phyloP scores from a whole-genome alignment of 2,113 vertebrate species.

The Azemiops feae region DNA sequence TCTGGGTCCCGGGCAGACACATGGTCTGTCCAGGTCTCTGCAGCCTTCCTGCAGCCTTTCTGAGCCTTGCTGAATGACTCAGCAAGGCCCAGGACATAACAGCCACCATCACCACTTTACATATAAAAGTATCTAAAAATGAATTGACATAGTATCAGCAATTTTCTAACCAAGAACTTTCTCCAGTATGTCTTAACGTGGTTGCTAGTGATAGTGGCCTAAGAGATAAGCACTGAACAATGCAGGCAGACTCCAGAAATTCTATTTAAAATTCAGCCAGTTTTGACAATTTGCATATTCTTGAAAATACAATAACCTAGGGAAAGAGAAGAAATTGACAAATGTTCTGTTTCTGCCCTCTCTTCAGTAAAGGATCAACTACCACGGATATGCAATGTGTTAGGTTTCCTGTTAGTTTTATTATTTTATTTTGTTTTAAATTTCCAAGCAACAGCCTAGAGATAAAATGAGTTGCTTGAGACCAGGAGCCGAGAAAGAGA shows the following conservation, averaged over 20 bases:
- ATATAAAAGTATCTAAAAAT: neutral
- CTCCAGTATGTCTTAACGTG: neutral
- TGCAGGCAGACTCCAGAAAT: neutral
- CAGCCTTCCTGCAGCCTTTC: no score
- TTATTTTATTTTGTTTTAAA: neutral
- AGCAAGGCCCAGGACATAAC: no score
- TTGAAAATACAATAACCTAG: neutral
- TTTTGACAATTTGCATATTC: neutral
- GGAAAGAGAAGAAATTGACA: neutral
- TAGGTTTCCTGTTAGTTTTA: neutral
- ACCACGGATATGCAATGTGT: neutral
- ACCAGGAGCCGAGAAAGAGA: neutral
- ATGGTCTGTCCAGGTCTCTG: no score
- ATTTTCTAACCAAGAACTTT: neutral
- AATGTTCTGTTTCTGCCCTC: neutral
- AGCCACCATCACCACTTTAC: neutral
- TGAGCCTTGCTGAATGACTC: no score
- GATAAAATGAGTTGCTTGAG: neutral
- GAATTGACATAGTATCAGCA: neutral
- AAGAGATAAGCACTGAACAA: neutral
- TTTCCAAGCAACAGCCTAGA: neutral
- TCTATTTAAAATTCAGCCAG: neutral
- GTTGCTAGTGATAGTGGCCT: neutral
- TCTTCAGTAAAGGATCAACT: neutral
- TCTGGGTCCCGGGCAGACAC: no score